Evolutionary conservation across 2,797 vertebrate species (phyloP).

Genomic region (Gymnoscopelus microlampas): DNA sequence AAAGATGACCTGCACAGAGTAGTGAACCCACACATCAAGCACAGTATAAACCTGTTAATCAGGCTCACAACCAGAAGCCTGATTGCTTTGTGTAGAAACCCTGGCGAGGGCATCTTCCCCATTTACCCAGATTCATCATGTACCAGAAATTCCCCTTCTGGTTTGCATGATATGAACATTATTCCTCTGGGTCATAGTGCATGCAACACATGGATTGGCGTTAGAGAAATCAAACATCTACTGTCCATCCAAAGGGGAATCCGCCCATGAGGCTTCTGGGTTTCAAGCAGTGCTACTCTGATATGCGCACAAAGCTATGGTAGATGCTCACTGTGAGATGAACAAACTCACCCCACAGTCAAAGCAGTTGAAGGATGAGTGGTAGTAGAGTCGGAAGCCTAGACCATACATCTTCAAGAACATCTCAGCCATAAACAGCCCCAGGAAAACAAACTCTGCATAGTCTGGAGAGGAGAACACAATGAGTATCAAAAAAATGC

Average conservation of each 20-base stretch:
- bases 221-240: no score
- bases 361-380: constrained; percentile 99
- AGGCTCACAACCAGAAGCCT: neutral
- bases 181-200: neutral
- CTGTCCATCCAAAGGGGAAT: no score
- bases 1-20: constrained; percentile 89
- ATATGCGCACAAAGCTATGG: no score
- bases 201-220: neutral
- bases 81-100: neutral
- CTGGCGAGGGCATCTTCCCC: no score
- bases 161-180: neutral
- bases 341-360: constrained; percentile 93
- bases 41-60: neutral
- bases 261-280: no score
- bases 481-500: constrained; percentile 17
- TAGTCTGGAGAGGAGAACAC: constrained; percentile 88
- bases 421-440: constrained; percentile 98
- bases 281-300: no score
- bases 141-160: neutral
- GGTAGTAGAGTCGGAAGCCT: constrained; percentile 96
- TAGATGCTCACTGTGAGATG: constrained; percentile 11
- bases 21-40: neutral
- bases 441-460: constrained; percentile 98
- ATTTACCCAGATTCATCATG: neutral
- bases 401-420: constrained; percentile 98